Conservation (phyloP, 2,888 invertebrate species). For the Junonia oenone region DNA sequence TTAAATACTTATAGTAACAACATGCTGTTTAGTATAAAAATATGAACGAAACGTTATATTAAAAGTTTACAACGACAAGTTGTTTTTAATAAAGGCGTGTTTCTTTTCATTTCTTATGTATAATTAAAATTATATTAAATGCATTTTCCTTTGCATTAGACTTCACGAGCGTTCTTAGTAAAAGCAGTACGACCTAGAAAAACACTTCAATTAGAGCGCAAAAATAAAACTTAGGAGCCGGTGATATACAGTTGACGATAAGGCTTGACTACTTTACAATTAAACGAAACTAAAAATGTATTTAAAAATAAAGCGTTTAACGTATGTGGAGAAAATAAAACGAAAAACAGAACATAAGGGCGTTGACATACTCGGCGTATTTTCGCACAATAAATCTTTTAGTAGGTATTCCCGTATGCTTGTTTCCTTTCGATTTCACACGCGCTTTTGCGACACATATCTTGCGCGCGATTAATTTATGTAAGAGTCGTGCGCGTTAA, state of each 20-base stretch:
- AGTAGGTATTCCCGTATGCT: no score
- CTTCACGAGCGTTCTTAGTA: constrained; percentile 12
- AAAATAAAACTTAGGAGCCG: constrained; percentile 14
- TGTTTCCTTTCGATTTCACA: no score
- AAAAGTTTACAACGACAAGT: neutral
- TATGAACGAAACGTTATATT: neutral
- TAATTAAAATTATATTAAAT: constrained; percentile 13
- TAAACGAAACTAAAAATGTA: constrained; percentile 11
- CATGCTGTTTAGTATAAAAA: neutral
- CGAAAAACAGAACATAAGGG: neutral
- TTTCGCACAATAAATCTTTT: no score
- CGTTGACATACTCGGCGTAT: neutral
- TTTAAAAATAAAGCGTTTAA: constrained; percentile 6
- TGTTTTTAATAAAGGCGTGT: neutral
- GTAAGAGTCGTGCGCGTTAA: no score
- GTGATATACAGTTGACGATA: constrained; percentile 21
- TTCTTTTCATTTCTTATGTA: constrained; percentile 4
- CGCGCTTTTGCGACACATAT: no score
- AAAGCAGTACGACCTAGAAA: constrained; percentile 20
- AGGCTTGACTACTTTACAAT: constrained; percentile 16
- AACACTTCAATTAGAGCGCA: constrained; percentile 20
- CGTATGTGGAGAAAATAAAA: neutral
- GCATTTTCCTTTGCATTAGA: constrained; percentile 15
- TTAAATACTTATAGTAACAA: neutral
- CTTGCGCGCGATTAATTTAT: no score